phyloP scores from a whole-genome alignment of 2,888 invertebrate species.

The Drosophila antonietae region DNA sequence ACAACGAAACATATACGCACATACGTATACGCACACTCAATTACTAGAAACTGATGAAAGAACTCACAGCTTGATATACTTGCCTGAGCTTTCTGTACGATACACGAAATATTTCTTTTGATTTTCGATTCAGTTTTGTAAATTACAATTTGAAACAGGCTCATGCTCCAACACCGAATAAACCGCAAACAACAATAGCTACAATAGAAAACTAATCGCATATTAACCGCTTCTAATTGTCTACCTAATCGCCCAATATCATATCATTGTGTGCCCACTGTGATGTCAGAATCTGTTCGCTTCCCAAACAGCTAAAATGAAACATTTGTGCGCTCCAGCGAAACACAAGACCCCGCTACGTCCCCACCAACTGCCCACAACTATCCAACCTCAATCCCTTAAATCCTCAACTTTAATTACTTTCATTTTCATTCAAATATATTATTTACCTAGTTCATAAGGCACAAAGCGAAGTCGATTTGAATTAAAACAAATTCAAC shows the following conservation, averaged over 20 bases:
- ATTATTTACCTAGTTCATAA: conserved; percentile 60
- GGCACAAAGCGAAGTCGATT: conserved; percentile 61
- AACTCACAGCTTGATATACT: conserved; percentile 54
- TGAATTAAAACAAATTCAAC: conserved; percentile 14
- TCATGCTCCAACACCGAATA: conserved; percentile 76
- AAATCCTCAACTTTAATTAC: conserved; percentile 62
- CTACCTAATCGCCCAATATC: conserved; percentile 44
- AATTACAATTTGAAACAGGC: conserved; percentile 53
- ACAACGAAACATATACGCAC: conserved; percentile 16
- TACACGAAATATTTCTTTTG: conserved; percentile 28
- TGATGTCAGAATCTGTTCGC: conserved; percentile 59
- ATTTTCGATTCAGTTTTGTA: conserved; percentile 44
- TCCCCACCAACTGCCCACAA: conserved; percentile 11
- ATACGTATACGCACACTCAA: conserved; percentile 36
- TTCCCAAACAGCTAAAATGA: conserved; percentile 38
- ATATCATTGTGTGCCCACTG: conserved; percentile 34
- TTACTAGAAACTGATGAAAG: conserved; percentile 13
- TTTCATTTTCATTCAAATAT: conserved; percentile 59
- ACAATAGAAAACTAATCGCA: conserved; percentile 41
- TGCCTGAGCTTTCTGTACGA: conserved; percentile 52
- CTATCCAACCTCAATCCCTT: conserved; percentile 14
- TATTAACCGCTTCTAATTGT: conserved; percentile 69
- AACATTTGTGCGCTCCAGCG: conserved; percentile 39
- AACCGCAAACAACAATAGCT: conserved; percentile 53
- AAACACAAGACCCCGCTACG: conserved; percentile 49